Percentiles rank a stretch among this genome's conserved stretches.
These are phyloP conservation scores for Andrena fulva DNA, from an alignment of 2,888 invertebrate species.

Conservation along the genomic window DNA sequence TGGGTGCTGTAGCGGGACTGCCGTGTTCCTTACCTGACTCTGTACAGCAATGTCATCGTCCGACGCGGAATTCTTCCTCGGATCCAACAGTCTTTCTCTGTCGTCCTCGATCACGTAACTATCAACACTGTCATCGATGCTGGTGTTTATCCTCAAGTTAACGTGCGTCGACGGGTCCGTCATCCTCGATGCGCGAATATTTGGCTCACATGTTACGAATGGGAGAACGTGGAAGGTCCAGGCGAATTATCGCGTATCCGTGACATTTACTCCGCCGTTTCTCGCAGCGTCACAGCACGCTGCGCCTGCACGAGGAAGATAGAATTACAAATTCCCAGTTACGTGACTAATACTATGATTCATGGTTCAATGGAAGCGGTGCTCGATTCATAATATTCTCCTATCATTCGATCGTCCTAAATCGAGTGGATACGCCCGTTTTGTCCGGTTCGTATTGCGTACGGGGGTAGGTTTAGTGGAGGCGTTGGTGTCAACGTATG, in stretches of 20 bases:
- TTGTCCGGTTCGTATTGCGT: background rate
- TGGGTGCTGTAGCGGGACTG: background rate
- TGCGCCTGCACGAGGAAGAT: background rate
- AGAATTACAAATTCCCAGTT: conserved; percentile 20
- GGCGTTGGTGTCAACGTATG: background rate
- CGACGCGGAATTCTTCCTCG: conserved; percentile 81
- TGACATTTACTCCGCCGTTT: background rate
- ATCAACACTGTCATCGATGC: conserved; percentile 53
- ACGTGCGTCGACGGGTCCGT: conserved; percentile 60
- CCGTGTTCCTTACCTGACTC: conserved; percentile 76
- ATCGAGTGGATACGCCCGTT: background rate
- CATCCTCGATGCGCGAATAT: conserved; percentile 46
- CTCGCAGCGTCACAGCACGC: background rate
- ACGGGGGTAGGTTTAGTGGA: background rate
- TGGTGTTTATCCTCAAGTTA: conserved; percentile 67
- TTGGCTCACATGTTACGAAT: conserved; percentile 13
- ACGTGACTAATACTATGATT: conserved; percentile 57
- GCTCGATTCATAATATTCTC: background rate
- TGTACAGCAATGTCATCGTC: conserved; percentile 74
- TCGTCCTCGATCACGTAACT: conserved; percentile 43
- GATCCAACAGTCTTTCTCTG: conserved; percentile 69
- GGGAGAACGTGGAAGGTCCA: background rate
- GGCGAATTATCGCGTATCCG: background rate
- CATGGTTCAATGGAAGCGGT: conserved; percentile 20
- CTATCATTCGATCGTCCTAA: background rate